A percentile compares a stretch with the other conserved stretches of the same genome.
Evolutionary conservation across 2,888 invertebrate genomes (phyloP).

Genomic region (Scrobipalpa costella): DNA sequence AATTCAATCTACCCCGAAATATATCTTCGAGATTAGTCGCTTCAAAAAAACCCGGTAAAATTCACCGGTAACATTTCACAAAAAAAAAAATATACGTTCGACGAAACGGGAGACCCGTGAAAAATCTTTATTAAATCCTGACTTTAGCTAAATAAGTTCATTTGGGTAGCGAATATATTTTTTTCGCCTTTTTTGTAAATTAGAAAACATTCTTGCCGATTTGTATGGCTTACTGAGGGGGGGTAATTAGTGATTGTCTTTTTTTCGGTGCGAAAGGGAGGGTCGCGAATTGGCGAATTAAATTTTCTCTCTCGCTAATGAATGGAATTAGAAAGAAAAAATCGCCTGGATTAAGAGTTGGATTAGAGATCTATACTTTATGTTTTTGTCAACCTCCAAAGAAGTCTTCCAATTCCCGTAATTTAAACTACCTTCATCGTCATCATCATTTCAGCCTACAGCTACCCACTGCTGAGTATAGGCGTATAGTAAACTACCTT

Average conservation of each 20-base stretch:
- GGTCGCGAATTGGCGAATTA: conserved; percentile 60
- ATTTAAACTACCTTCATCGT: too few species aligned
- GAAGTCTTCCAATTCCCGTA: background rate
- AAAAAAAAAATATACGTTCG: conserved; percentile 51
- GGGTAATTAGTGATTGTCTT: conserved; percentile 75
- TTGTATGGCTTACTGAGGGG: conserved; percentile 73
- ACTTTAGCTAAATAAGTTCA: conserved; percentile 77
- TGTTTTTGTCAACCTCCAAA: background rate
- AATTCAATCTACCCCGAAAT: conserved; percentile 69
- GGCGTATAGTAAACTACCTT: too few species aligned
- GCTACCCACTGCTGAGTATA: too few species aligned
- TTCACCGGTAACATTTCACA: conserved; percentile 30
- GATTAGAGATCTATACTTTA: conserved; percentile 21
- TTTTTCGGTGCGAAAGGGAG: conserved; percentile 38
- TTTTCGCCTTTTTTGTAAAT: conserved; percentile 65
- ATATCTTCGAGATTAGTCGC: conserved; percentile 65
- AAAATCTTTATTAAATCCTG: conserved; percentile 80
- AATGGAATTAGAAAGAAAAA: conserved; percentile 55
- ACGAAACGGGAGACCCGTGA: conserved; percentile 69
- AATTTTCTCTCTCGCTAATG: conserved; percentile 63
- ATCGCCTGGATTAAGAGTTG: conserved; percentile 24
- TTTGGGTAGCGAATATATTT: conserved; percentile 60
- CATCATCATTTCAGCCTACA: too few species aligned
- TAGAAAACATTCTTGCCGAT: conserved; percentile 79
- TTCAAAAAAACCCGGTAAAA: conserved; percentile 25